phyloP scores from a whole-genome alignment of 1,140 invertebrate genomes.

The Piezodorus guildinii region DNA sequence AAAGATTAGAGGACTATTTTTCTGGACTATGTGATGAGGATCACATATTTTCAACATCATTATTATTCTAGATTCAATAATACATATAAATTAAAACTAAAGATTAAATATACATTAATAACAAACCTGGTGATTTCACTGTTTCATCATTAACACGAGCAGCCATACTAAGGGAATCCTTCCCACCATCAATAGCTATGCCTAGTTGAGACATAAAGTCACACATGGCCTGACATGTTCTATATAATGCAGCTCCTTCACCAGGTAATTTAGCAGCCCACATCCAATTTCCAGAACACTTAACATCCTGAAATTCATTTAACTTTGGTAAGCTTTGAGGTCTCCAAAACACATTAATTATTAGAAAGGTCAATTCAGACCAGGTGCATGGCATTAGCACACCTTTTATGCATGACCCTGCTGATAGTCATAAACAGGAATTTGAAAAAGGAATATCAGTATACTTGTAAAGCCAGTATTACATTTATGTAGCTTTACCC shows the following conservation, averaged over 20 bases:
- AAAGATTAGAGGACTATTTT: neutral
- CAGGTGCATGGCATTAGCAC: too few relatives aligned
- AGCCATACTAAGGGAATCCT: slow-evolving; percentile 96
- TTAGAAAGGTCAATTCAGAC: too few relatives aligned
- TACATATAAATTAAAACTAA: too few relatives aligned
- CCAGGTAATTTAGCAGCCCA: slow-evolving; percentile 91
- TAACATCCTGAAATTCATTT: slow-evolving; percentile 54
- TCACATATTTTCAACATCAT: too few relatives aligned
- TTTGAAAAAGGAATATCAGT: too few relatives aligned
- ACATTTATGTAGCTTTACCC: too few relatives aligned
- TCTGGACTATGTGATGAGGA: too few relatives aligned
- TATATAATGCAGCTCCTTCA: slow-evolving; percentile 76
- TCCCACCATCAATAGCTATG: slow-evolving; percentile 92
- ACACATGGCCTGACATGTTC: slow-evolving; percentile 82
- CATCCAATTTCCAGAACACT: slow-evolving; percentile 99
- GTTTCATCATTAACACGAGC: slow-evolving; percentile 61
- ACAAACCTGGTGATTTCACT: slow-evolving; percentile 67
- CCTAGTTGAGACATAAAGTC: slow-evolving; percentile 71
- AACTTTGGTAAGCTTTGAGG: neutral
- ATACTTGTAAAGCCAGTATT: too few relatives aligned
- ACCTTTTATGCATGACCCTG: too few relatives aligned
- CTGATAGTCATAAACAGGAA: too few relatives aligned
- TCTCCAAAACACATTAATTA: neutral
- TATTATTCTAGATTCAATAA: too few relatives aligned
- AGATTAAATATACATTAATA: neutral